A percentile compares a stretch with the other conserved stretches of the same genome.
Evolutionary conservation across 64 coral and sea anemone genomes (phyloP).

Genomic region (Hydrozoanthus tunicans): DNA sequence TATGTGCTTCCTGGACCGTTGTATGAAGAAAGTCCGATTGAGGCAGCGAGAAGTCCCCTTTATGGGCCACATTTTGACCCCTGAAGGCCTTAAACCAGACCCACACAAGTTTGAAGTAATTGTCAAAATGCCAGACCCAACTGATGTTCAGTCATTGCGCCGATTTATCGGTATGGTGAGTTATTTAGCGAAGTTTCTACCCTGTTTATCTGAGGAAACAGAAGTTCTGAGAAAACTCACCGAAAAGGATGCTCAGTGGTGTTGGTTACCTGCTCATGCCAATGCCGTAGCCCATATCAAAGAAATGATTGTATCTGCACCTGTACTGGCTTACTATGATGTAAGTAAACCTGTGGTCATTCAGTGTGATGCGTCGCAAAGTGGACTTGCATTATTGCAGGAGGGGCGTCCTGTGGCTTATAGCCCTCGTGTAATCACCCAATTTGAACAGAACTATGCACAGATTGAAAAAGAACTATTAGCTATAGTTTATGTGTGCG

Average conservation of each 20-base stretch:
- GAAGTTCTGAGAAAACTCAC: not conserved
- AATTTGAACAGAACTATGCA: conserved; percentile 13
- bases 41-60: not conserved
- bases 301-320: conserved; percentile 5
- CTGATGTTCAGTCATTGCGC: not conserved
- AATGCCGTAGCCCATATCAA: not conserved
- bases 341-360: not conserved
- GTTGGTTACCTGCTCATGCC: conserved; percentile 11
- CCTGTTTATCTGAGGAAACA: conserved; percentile 48
- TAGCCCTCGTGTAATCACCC: conserved; percentile 36
- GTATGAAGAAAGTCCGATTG: conserved; percentile 1
- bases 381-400: conserved; percentile 49
- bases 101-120: conserved; percentile 27
- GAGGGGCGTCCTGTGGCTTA: conserved; percentile 24
- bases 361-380: conserved; percentile 4
- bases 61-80: conserved; percentile 28
- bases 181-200: conserved; percentile 54
- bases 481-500: not conserved
- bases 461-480: conserved; percentile 15
- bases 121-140: conserved; percentile 26
- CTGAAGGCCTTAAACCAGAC: conserved; percentile 35
- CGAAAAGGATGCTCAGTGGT: not conserved
- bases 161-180: conserved; percentile 34
- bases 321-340: conserved; percentile 56
- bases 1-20: not conserved